A percentile compares a stretch with the other conserved stretches of the same genome.
Conservation (phyloP, 2,113 vertebrate species). For the Psittacara wagleri region DNA sequence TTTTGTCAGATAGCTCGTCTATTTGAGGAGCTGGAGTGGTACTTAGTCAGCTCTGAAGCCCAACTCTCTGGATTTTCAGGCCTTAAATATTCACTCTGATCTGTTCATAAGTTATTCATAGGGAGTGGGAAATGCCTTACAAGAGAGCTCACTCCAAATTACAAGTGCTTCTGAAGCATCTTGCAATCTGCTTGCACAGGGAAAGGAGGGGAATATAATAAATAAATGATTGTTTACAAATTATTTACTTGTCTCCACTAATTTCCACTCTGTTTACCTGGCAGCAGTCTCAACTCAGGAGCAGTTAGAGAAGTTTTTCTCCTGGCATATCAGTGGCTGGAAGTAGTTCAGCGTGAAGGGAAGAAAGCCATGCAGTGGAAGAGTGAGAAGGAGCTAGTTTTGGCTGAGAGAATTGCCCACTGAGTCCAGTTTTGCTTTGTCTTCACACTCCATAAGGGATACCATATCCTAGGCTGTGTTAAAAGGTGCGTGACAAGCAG, state of each 20-base stretch:
- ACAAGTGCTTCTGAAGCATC: neutral
- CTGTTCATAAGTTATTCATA: constrained; percentile 60
- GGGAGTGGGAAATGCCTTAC: constrained; percentile 52
- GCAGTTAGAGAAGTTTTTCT: neutral
- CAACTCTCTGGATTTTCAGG: constrained; percentile 18
- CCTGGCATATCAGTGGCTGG: neutral
- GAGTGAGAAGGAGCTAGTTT: neutral
- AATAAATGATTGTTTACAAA: constrained; percentile 68
- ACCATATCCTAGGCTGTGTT: no score
- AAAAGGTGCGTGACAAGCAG: no score
- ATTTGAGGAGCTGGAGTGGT: neutral
- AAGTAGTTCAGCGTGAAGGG: neutral
- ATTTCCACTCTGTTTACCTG: constrained; percentile 45
- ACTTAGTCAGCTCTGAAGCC: neutral
- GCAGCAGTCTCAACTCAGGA: constrained; percentile 32
- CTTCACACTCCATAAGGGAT: neutral
- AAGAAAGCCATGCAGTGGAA: neutral
- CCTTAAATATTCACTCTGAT: constrained; percentile 55
- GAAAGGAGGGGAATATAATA: constrained; percentile 52
- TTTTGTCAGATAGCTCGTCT: neutral
- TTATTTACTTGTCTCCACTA: constrained; percentile 65
- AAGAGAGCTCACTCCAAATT: constrained; percentile 34
- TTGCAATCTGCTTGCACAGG: constrained; percentile 40
- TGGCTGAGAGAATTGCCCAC: neutral
- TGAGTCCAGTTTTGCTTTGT: neutral